These are phyloP conservation scores for Trogon surrucura DNA, from an alignment of 2,113 vertebrate genomes.

Conservation along the genomic window DNA sequence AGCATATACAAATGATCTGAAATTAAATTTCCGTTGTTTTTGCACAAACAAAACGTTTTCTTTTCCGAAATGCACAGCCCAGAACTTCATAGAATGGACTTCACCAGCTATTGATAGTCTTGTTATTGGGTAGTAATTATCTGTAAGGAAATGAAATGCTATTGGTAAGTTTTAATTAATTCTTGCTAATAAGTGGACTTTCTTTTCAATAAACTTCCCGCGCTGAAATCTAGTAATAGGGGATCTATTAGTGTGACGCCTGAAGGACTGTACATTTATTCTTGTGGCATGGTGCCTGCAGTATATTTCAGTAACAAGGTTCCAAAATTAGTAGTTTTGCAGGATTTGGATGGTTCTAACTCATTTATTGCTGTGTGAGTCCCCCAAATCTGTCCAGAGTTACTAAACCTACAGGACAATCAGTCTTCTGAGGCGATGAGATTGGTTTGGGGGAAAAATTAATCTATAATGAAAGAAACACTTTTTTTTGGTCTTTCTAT, in stretches of 20 bases:
- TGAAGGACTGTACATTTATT: neutral
- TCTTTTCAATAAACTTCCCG: neutral
- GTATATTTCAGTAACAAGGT: neutral
- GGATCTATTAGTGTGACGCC: neutral
- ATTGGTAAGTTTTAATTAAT: neutral
- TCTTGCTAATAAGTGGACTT: neutral
- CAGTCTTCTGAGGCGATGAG: neutral
- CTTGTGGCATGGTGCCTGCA: neutral
- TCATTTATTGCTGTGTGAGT: neutral
- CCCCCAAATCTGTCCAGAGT: neutral
- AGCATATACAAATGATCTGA: neutral
- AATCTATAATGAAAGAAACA: neutral
- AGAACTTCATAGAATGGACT: too few relatives aligned
- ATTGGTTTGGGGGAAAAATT: neutral
- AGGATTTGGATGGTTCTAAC: neutral
- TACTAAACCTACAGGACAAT: neutral
- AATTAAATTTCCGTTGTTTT: neutral
- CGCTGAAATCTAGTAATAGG: neutral
- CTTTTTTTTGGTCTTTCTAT: neutral
- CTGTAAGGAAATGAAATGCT: neutral
- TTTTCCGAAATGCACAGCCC: neutral
- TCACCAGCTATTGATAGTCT: neutral
- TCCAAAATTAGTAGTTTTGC: neutral
- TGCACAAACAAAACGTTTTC: neutral
- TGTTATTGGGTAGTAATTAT: neutral